These are phyloP conservation scores for Gasterosteus aculeatus DNA, from an alignment of 2,113 vertebrate species.

Conservation along the genomic window DNA sequence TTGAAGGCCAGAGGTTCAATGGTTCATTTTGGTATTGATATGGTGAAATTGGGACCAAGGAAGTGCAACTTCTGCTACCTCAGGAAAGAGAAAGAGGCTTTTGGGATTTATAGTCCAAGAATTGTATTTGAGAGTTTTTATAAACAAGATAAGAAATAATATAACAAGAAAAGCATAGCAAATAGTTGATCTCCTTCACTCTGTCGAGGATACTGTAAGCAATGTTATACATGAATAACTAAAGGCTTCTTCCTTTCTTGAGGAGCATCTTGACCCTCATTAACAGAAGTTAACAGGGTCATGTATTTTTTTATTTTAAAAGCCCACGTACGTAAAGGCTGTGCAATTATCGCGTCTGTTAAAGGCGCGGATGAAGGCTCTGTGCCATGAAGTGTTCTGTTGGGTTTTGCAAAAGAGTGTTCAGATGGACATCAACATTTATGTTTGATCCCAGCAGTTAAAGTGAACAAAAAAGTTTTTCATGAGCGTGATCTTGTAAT, in stretches of 20 bases:
- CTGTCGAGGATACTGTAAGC: background rate
- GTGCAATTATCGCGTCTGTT: background rate
- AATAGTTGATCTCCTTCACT: background rate
- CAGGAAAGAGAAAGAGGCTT: background rate
- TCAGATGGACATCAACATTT: background rate
- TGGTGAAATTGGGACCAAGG: background rate
- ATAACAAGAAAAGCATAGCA: background rate
- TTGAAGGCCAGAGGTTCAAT: background rate
- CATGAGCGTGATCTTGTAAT: background rate
- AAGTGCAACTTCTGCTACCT: background rate
- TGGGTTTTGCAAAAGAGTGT: background rate
- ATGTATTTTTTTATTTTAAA: background rate
- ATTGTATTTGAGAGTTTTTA: background rate
- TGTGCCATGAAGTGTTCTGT: background rate
- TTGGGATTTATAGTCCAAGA: background rate
- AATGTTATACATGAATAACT: background rate
- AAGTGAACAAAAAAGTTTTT: slow-evolving; percentile 1
- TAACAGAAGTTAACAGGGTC: background rate
- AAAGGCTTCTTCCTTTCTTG: background rate
- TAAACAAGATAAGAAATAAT: background rate
- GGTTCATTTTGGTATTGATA: background rate
- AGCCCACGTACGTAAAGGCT: background rate
- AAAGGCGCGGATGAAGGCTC: background rate
- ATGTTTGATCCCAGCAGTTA: slow-evolving; percentile 23
- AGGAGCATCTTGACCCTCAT: background rate